These are phyloP conservation scores for Eumeta japonica DNA, from an alignment of 1,140 invertebrate genomes.

Conservation along the genomic window DNA sequence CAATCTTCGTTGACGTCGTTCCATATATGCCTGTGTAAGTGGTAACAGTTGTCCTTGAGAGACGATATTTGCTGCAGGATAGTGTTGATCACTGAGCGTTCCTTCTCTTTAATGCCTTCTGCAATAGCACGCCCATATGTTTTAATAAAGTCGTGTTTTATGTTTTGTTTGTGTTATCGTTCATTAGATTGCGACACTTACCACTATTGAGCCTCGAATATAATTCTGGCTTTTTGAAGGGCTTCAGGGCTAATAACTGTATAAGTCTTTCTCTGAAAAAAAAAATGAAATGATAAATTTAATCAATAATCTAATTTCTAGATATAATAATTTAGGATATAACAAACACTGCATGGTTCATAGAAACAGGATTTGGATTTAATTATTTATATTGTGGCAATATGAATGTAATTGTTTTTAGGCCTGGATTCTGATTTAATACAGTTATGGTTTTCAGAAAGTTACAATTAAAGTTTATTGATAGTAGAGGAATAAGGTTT, in stretches of 20 bases:
- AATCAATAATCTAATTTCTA: too few species aligned
- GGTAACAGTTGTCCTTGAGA: slow-evolving; percentile 84
- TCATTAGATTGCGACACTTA: too few species aligned
- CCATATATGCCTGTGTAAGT: slow-evolving; percentile 81
- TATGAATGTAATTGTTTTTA: too few species aligned
- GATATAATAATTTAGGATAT: too few species aligned
- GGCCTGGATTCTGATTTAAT: too few species aligned
- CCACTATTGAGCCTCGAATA: slow-evolving; percentile 76
- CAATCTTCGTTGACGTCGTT: slow-evolving; percentile 92
- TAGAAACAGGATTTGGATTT: too few species aligned
- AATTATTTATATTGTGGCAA: too few species aligned
- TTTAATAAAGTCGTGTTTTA: slow-evolving; percentile 15
- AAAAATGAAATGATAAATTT: slow-evolving; percentile 12
- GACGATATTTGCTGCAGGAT: slow-evolving; percentile 77
- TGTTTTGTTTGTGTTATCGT: slow-evolving; percentile 5
- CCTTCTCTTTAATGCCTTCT: slow-evolving; percentile 87
- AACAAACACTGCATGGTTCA: too few species aligned
- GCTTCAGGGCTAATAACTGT: slow-evolving; percentile 86
- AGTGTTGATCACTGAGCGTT: slow-evolving; percentile 70
- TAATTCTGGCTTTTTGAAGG: slow-evolving; percentile 90
- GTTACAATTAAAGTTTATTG: neutral
- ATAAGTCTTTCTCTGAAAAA: slow-evolving; percentile 82
- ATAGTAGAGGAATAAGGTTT: slow-evolving; percentile 3
- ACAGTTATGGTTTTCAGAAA: neutral
- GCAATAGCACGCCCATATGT: slow-evolving; percentile 35